A percentile compares a stretch with the other conserved stretches of the same genome.
Conservation (phyloP, 2,113 vertebrate genomes). For the Greenwoodochromis staneri region DNA sequence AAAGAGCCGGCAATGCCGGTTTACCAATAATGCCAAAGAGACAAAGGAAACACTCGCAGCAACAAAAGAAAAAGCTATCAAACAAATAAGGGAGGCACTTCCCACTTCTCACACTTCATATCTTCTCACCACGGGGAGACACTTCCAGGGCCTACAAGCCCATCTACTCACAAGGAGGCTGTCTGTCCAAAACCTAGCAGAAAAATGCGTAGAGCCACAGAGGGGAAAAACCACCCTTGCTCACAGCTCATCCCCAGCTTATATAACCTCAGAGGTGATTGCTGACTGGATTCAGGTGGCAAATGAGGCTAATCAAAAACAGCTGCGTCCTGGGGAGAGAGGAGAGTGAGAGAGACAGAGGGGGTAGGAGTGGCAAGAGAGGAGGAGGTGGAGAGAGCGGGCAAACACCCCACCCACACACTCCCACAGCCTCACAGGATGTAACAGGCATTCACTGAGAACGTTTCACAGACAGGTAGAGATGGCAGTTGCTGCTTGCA, state of each 20-base stretch:
- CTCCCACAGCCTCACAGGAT: background rate
- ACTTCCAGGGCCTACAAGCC: background rate
- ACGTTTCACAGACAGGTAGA: too few relatives aligned
- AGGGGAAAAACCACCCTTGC: background rate
- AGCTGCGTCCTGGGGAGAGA: background rate
- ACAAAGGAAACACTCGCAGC: background rate
- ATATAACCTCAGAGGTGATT: background rate
- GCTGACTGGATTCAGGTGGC: background rate
- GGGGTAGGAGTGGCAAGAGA: background rate
- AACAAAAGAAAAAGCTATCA: background rate
- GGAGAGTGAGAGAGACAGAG: background rate
- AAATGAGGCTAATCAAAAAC: background rate
- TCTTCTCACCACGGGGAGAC: background rate
- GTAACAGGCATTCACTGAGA: too few relatives aligned
- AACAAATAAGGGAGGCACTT: background rate
- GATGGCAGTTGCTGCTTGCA: too few relatives aligned
- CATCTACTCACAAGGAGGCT: background rate
- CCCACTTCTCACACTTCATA: background rate
- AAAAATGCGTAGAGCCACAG: rapidly evolving
- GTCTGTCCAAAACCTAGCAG: background rate
- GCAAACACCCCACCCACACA: background rate
- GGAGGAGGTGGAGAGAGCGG: background rate
- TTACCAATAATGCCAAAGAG: background rate
- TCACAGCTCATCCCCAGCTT: background rate
- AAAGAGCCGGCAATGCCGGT: background rate